These are phyloP conservation scores for Ornithorhynchus anatinus DNA, from an alignment of 2,113 vertebrate genomes.

Conservation along the genomic window DNA sequence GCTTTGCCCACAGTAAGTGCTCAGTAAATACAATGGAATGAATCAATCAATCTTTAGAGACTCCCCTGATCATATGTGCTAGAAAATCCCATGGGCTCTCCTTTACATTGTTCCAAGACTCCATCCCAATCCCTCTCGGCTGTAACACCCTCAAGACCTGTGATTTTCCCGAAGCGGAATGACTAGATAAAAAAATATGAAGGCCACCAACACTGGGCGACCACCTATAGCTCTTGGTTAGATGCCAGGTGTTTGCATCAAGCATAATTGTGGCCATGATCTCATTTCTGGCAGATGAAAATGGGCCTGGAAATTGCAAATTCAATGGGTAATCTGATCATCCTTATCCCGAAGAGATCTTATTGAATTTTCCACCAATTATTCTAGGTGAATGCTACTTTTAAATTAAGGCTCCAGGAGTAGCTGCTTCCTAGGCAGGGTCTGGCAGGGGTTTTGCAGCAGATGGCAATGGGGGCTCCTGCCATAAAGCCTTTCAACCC, in stretches of 20 bases:
- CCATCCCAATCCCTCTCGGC: background rate
- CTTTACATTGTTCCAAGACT: background rate
- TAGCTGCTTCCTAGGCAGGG: background rate
- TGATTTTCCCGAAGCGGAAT: too few species aligned
- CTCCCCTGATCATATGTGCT: too few species aligned
- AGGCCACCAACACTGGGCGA: too few species aligned
- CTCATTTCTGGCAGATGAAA: slow-evolving; percentile 1
- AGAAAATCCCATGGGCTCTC: too few species aligned
- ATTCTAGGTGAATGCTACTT: background rate
- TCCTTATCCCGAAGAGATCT: background rate
- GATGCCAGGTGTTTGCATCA: background rate
- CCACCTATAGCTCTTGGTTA: too few species aligned
- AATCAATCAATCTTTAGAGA: too few species aligned
- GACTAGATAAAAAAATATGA: too few species aligned
- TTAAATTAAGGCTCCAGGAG: background rate
- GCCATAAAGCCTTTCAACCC: background rate
- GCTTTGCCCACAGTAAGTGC: too few species aligned
- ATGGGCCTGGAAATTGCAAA: background rate
- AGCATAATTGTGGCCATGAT: background rate
- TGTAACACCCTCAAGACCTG: background rate
- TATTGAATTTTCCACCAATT: background rate
- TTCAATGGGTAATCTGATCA: background rate
- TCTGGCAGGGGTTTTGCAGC: background rate
- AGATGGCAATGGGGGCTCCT: background rate
- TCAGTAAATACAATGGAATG: too few species aligned